phyloP scores from a whole-genome alignment of 2,888 invertebrate species.

The Ectemnius continuus region DNA sequence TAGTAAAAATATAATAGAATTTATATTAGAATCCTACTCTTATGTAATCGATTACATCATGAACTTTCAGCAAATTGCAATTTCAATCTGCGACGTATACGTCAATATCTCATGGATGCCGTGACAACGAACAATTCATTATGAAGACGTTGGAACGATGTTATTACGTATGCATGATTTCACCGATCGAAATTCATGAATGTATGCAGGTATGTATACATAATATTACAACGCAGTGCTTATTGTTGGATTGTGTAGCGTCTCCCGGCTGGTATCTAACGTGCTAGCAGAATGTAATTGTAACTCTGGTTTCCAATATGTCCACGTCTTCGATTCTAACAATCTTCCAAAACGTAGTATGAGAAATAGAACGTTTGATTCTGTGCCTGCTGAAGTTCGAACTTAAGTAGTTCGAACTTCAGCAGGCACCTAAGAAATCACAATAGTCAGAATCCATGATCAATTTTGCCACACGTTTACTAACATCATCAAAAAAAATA shows the following conservation, averaged over 20 bases:
- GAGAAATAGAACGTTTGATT: slow-evolving; percentile 7
- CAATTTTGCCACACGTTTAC: neutral
- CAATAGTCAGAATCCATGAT: slow-evolving; percentile 17
- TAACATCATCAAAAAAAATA: neutral
- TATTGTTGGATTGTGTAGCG: neutral
- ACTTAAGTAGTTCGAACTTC: neutral
- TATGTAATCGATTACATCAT: slow-evolving; percentile 23
- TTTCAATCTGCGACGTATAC: slow-evolving; percentile 14
- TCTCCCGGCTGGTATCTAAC: neutral
- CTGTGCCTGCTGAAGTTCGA: slow-evolving; percentile 13
- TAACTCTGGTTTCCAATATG: neutral
- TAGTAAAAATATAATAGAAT: slow-evolving; percentile 37
- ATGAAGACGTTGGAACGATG: slow-evolving; percentile 14
- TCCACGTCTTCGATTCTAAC: neutral
- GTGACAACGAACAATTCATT: slow-evolving; percentile 27
- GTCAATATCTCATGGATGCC: slow-evolving; percentile 12
- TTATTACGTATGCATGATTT: neutral
- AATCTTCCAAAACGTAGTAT: slow-evolving; percentile 2
- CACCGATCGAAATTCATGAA: slow-evolving; percentile 32
- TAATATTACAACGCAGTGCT: too few relatives aligned
- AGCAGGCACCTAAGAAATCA: slow-evolving; percentile 26
- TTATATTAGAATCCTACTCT: slow-evolving; percentile 24
- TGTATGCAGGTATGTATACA: neutral
- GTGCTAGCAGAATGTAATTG: neutral
- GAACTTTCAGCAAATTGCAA: slow-evolving; percentile 18